Conservation (phyloP, 2,113 vertebrate genomes). For the Empidonax traillii region DNA sequence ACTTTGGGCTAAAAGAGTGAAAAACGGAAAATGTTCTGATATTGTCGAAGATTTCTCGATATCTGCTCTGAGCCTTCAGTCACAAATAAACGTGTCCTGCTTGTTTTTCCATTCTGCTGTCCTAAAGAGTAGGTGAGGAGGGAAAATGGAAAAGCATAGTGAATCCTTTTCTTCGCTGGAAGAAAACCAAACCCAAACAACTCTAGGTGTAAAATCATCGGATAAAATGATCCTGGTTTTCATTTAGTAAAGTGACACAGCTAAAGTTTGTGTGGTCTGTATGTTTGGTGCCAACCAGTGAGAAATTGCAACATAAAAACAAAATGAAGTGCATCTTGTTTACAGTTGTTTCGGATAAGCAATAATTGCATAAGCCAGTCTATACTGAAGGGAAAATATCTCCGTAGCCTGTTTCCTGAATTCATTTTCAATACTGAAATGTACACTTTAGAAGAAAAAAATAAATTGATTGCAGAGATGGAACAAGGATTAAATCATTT, state of each 20-base stretch:
- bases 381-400: not conserved
- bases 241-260: not conserved
- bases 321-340: not conserved
- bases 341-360: not conserved
- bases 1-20: constrained; percentile 61
- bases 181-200: not conserved
- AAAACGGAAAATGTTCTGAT: constrained; percentile 10
- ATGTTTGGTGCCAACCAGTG: not conserved
- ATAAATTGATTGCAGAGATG: not conserved
- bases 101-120: constrained; percentile 60
- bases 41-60: constrained; percentile 47
- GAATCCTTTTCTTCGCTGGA: not conserved
- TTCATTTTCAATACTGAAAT: not conserved
- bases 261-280: not conserved
- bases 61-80: constrained; percentile 79
- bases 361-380: not conserved
- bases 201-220: not conserved
- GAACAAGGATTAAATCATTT: not conserved
- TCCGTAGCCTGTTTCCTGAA: not conserved
- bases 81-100: constrained; percentile 50
- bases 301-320: not conserved
- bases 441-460: not conserved
- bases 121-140: constrained; percentile 19
- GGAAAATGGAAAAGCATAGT: not conserved
- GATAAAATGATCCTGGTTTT: not conserved